Evolutionary conservation across 2,797 vertebrate species (phyloP), one percentile per base, ranked within the genome.

Genomic region (Sylvilagus floridanus): DNA sequence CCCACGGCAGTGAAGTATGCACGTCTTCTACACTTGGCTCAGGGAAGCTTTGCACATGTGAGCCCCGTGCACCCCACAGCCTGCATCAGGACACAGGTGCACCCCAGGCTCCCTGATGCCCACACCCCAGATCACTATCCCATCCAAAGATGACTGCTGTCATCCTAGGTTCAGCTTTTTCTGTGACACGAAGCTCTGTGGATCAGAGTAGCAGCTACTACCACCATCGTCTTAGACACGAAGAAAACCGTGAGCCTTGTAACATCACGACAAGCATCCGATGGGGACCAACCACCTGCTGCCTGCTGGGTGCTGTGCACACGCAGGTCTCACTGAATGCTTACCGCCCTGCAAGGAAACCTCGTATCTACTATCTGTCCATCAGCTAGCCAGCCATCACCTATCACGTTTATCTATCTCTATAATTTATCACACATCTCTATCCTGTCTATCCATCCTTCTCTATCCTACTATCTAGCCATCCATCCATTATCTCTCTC

Each of bases 21-120:
- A 19, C 10, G 22, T 14, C 60, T 52, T 42, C 4, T 0, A 12
- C 32, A 14, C 14, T 8, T 3, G 30, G 47, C 50, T 47, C 68
- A 30, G 0, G 21, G 62, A 69, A 1, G 4, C n/a, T 63, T 71
- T 28, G 24, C 2, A 0, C 14, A 4, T 32, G 82, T 42, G 0
- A 7, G 50, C 3, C 22, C 4, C 0, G 1, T 17, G 42, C 13
- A 35, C 8, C 90, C 42, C 11, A 54, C 32, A 30, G 28, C n/a
- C 50, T 5, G 13, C 21, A 2, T 12, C 6, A 13, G 22, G 63
- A 26, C 35, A 5, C 1, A 16, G 30, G 4, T 3, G 2, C 28
- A 52, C 19, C 4, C 24, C 11, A 30, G 42, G 52, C 75, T 54
- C 22, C 17, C 57, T 66, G 19, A 3, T 13, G 16, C 71, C 17